These are phyloP conservation scores for Hormiphora californensis DNA, from an alignment of 37 sponge, comb jelly and placozoan genomes.

Conservation along the genomic window DNA sequence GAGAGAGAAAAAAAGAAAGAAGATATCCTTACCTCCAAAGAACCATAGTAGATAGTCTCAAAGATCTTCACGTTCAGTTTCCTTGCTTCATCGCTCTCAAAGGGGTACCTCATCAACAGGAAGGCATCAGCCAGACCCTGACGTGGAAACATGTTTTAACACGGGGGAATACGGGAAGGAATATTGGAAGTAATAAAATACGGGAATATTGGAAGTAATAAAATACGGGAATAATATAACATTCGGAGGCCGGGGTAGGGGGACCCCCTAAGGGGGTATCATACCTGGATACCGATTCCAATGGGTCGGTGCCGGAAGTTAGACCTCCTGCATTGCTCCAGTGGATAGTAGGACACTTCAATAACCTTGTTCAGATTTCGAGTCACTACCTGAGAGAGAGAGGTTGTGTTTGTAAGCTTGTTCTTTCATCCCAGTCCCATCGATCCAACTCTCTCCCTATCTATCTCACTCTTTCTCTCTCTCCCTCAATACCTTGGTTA, in stretches of 20 bases:
- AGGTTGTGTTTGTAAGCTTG: background rate
- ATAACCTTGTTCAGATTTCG: conserved; percentile 93
- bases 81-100: conserved; percentile 82
- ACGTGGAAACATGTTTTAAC: too few relatives aligned
- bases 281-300: conserved; percentile 93
- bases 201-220: too few relatives aligned
- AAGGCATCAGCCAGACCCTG: conserved; percentile 96
- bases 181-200: background rate
- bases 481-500: conserved; percentile 85
- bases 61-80: conserved; percentile 84
- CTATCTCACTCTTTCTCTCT: too few relatives aligned
- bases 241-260: too few relatives aligned
- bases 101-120: conserved; percentile 90
- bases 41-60: conserved; percentile 93
- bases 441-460: too few relatives aligned
- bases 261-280: background rate
- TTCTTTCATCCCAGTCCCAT: too few relatives aligned
- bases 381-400: conserved; percentile 70
- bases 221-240: too few relatives aligned
- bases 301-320: conserved; percentile 94
- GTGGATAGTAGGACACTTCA: conserved; percentile 93
- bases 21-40: conserved; percentile 63
- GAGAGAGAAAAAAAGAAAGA: background rate
- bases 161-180: too few relatives aligned
- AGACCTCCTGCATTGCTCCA: conserved; percentile 70